A percentile compares a stretch with the other conserved stretches of the same genome.
These are phyloP conservation scores for Idaea biselata DNA, from an alignment of 2,888 invertebrate species.

Conservation along the genomic window DNA sequence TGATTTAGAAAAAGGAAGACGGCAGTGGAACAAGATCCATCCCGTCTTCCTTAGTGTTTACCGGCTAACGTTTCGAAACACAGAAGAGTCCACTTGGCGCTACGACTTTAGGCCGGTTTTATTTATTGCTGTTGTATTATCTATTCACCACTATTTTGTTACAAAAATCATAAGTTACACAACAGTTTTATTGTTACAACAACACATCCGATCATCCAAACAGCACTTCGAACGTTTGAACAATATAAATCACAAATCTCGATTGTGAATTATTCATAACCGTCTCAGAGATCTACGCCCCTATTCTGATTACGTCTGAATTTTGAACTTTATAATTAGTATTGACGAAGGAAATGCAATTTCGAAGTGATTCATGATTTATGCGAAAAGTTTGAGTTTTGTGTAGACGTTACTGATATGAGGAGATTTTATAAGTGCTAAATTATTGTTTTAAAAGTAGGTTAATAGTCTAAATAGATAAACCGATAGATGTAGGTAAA, in stretches of 20 bases:
- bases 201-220: background rate
- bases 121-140: too few relatives aligned
- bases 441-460: background rate
- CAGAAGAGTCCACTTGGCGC: too few relatives aligned
- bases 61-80: too few relatives aligned
- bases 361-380: conserved; percentile 10
- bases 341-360: conserved; percentile 12
- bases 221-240: conserved; percentile 24
- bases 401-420: background rate
- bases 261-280: conserved; percentile 60
- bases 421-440: background rate
- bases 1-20: too few relatives aligned
- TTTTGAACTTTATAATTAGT: conserved; percentile 11
- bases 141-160: too few relatives aligned
- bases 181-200: background rate
- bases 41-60: too few relatives aligned
- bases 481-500: too few relatives aligned
- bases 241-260: conserved; percentile 53
- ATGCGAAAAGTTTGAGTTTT: background rate
- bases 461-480: background rate
- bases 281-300: conserved; percentile 37
- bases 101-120: too few relatives aligned
- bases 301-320: conserved; percentile 37
- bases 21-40: too few relatives aligned
- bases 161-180: background rate